phyloP scores from a whole-genome alignment of 1,140 invertebrate species.

The Saccostrea glomerata region DNA sequence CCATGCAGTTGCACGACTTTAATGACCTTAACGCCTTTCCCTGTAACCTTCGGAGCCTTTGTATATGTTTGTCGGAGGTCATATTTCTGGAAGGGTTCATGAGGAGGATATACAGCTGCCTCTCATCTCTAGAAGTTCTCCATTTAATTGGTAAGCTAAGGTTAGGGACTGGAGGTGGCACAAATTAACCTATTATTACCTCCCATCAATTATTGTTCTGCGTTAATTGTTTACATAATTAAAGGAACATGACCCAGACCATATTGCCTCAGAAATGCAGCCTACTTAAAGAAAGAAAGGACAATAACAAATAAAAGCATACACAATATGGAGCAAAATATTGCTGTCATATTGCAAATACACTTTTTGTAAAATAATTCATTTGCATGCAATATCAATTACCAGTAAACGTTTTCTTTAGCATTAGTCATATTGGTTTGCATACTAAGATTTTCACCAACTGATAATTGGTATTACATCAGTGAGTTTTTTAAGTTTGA shows the following conservation, averaged over 20 bases:
- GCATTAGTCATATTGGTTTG: background rate
- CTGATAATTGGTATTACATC: background rate
- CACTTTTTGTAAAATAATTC: too few relatives aligned
- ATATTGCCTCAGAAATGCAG: too few relatives aligned
- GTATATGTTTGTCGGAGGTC: constrained; percentile 98
- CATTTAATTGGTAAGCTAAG: constrained; percentile 92
- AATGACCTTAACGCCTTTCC: constrained; percentile 99
- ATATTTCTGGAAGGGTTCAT: constrained; percentile 99
- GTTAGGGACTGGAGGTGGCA: background rate
- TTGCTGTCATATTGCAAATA: background rate
- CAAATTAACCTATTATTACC: background rate
- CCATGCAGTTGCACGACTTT: constrained; percentile 99
- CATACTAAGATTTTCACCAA: background rate
- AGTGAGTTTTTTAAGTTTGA: background rate
- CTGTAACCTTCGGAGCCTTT: constrained; percentile 97
- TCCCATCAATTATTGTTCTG: background rate
- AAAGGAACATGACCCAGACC: background rate
- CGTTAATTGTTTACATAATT: background rate
- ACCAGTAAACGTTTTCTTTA: background rate
- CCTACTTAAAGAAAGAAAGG: too few relatives aligned
- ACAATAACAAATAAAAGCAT: background rate
- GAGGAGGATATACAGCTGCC: constrained; percentile 99
- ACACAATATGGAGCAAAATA: background rate
- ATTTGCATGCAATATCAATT: too few relatives aligned
- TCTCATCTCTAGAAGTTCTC: constrained; percentile 98